Percentiles rank a stretch among this genome's conserved stretches.
Conservation (phyloP, 2,113 vertebrate genomes). For the Tyrannus savana region DNA sequence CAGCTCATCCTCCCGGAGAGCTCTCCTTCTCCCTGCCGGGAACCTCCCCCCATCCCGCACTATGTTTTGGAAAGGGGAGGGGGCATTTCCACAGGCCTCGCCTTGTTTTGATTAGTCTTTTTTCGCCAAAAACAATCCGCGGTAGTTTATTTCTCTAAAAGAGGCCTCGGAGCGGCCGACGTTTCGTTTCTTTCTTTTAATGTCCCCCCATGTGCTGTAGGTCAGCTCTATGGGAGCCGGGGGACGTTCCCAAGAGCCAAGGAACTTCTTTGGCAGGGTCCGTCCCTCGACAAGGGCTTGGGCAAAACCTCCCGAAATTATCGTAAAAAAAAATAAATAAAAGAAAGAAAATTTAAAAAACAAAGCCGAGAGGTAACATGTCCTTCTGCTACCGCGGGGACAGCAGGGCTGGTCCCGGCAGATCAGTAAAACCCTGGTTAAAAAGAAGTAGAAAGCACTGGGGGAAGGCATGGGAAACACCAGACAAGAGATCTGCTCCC, state of each 20-base stretch:
- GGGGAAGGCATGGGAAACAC: neutral
- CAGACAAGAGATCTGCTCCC: neutral
- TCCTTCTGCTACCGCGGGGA: neutral
- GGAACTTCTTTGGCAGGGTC: constrained; percentile 1
- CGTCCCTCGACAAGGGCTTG: neutral
- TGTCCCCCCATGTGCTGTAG: neutral
- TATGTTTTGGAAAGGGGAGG: neutral
- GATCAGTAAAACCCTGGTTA: neutral
- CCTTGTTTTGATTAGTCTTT: neutral
- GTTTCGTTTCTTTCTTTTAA: constrained; percentile 12
- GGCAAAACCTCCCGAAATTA: neutral
- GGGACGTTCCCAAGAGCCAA: neutral
- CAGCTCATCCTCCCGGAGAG: neutral
- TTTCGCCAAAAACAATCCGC: neutral
- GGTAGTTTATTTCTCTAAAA: neutral
- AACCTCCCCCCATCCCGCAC: neutral
- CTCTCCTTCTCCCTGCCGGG: neutral
- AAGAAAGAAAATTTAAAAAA: neutral
- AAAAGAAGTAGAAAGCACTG: neutral
- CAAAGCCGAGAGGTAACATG: neutral
- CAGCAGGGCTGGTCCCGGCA: neutral
- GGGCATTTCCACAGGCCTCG: constrained; percentile 4
- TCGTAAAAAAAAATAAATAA: neutral
- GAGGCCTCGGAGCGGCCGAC: neutral
- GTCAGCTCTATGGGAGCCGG: neutral